phyloP scores from a whole-genome alignment of 2,113 vertebrate species.

The Triplophysa dalaica region DNA sequence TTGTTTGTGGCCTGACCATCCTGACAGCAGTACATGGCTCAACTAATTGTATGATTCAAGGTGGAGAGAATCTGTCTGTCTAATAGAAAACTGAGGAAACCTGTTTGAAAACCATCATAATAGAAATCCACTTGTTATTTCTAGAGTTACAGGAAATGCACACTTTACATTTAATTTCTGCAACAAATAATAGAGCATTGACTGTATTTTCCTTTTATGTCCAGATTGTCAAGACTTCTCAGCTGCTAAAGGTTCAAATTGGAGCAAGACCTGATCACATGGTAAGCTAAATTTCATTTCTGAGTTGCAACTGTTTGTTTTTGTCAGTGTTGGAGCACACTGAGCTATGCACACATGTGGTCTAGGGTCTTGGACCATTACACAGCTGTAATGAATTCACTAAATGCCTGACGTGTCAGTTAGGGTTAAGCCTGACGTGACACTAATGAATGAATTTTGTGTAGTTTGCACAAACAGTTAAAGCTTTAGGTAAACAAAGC shows the following conservation, averaged over 20 bases:
- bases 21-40: too few species aligned
- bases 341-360: neutral
- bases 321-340: slow-evolving; percentile 19
- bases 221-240: slow-evolving; percentile 27
- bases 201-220: slow-evolving; percentile 9
- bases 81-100: too few species aligned
- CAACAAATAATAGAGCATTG: neutral
- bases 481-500: too few species aligned
- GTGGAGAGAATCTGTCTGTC: too few species aligned
- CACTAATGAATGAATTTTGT: neutral
- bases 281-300: slow-evolving; percentile 53
- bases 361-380: neutral
- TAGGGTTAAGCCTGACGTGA: neutral
- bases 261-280: slow-evolving; percentile 54
- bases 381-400: neutral
- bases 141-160: too few species aligned
- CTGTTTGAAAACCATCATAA: neutral
- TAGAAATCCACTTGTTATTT: too few species aligned
- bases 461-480: too few species aligned
- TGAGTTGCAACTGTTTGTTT: slow-evolving; percentile 12
- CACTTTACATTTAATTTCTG: too few species aligned
- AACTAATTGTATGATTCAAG: too few species aligned
- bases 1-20: too few species aligned
- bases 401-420: neutral
- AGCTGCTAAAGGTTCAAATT: slow-evolving; percentile 37